These are phyloP conservation scores for Chaitophorus viminalis DNA, from an alignment of 2,888 invertebrate genomes.

Conservation along the genomic window DNA sequence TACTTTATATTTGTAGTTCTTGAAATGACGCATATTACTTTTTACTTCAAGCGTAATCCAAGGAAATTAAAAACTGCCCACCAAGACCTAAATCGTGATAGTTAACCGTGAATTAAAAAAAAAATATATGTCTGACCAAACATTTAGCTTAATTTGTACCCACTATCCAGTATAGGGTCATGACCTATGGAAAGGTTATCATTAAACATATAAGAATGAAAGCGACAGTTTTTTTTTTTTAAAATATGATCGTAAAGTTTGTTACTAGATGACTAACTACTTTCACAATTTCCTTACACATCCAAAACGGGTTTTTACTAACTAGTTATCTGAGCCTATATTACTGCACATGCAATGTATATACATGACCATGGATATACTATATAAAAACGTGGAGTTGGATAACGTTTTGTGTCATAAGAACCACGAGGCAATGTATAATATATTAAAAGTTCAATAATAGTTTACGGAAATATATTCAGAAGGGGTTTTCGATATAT, in stretches of 20 bases:
- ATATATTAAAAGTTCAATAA: conserved; percentile 42
- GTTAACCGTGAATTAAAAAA: background rate
- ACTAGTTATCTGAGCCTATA: conserved; percentile 37
- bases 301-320: conserved; percentile 23
- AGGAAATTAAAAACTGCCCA: background rate
- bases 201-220: conserved; percentile 32
- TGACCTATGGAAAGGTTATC: background rate
- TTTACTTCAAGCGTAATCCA: background rate
- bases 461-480: conserved; percentile 16
- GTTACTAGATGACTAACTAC: conserved; percentile 35
- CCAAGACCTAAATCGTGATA: background rate
- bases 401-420: conserved; percentile 19
- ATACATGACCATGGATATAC: background rate
- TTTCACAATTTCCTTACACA: conserved; percentile 56
- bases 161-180: background rate
- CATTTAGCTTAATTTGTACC: background rate
- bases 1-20: background rate
- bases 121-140: conserved; percentile 6
- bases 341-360: background rate
- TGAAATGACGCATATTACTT: background rate
- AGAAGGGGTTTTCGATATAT: background rate
- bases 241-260: conserved; percentile 35
- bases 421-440: conserved; percentile 14
- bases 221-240: conserved; percentile 33
- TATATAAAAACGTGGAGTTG: background rate